These are phyloP conservation scores for Zhuqinia jingwanae DNA, from an alignment of 2,888 invertebrate genomes.

Conservation along the genomic window DNA sequence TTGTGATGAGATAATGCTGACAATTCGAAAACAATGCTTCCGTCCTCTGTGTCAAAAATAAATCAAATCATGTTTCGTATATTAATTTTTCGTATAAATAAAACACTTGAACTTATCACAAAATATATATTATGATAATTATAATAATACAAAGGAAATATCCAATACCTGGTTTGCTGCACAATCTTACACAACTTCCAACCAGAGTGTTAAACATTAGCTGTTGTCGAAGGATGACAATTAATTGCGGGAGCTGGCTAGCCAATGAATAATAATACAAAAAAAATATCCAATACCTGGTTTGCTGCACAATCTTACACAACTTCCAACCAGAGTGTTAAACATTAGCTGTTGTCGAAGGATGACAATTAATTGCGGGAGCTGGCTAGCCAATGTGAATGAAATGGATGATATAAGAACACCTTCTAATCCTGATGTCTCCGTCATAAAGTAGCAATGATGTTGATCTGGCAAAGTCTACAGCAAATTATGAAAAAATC, in stretches of 20 bases:
- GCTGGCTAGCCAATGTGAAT: conserved; percentile 96
- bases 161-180: conserved; percentile 86
- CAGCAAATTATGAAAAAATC: too few relatives aligned
- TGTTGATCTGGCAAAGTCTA: conserved; percentile 95
- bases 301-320: conserved; percentile 90
- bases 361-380: conserved; percentile 91
- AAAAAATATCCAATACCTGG: too few relatives aligned
- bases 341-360: conserved; percentile 95
- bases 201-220: conserved; percentile 94
- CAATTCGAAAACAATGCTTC: conserved; percentile 95
- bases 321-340: conserved; percentile 93
- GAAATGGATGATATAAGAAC: conserved; percentile 90
- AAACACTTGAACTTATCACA: conserved; percentile 25
- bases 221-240: conserved; percentile 92
- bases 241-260: conserved; percentile 93
- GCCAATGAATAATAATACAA: too few relatives aligned
- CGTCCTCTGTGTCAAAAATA: conserved; percentile 83
- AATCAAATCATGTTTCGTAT: too few relatives aligned
- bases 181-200: conserved; percentile 92
- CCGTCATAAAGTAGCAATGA: conserved; percentile 96
- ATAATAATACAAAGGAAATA: too few relatives aligned
- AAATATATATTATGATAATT: neutral
- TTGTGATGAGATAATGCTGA: conserved; percentile 94
- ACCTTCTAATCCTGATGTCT: conserved; percentile 88
- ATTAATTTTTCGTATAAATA: too few relatives aligned